Conservation (phyloP, 1,140 invertebrate species). For the Charaxes varanes region DNA sequence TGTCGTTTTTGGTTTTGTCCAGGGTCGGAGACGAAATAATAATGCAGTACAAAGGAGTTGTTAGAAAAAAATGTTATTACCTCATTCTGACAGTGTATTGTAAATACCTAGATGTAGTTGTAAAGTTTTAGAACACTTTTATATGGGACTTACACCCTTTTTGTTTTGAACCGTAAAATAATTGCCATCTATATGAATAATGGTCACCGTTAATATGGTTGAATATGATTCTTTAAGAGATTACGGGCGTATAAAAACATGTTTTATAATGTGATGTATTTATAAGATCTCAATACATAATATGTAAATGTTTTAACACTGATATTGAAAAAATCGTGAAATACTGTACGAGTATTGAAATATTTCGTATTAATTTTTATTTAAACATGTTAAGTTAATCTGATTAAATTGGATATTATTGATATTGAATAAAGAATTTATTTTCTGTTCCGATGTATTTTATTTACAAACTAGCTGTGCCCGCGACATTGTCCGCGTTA, state of each 20-base stretch:
- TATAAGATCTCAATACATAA: constrained; percentile 57
- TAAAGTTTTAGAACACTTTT: constrained; percentile 37
- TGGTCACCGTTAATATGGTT: too few relatives aligned
- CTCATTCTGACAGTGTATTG: constrained; percentile 63
- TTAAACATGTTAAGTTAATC: constrained; percentile 52
- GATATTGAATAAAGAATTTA: constrained; percentile 69
- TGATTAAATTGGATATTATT: constrained; percentile 69
- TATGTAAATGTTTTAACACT: constrained; percentile 24
- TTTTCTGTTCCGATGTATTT: constrained; percentile 60
- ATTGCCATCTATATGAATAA: constrained; percentile 20
- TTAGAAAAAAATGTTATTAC: constrained; percentile 42
- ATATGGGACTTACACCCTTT: constrained; percentile 26
- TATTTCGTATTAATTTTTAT: constrained; percentile 38
- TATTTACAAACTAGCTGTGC: constrained; percentile 14
- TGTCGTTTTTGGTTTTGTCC: too few relatives aligned
- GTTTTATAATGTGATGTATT: constrained; percentile 58
- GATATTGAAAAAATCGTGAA: constrained; percentile 16
- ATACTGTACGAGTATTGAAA: constrained; percentile 23
- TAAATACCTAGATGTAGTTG: constrained; percentile 40
- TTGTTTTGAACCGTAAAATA: constrained; percentile 12
- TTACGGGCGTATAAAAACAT: constrained; percentile 34
- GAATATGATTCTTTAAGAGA: too few relatives aligned
- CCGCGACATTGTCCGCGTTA: too few relatives aligned
- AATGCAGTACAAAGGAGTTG: constrained; percentile 51
- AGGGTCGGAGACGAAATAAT: constrained; percentile 33